A percentile compares a stretch with the other conserved stretches of the same genome.
phyloP scores from a whole-genome alignment of 2,113 vertebrate species.

The Nycticorax nycticorax region DNA sequence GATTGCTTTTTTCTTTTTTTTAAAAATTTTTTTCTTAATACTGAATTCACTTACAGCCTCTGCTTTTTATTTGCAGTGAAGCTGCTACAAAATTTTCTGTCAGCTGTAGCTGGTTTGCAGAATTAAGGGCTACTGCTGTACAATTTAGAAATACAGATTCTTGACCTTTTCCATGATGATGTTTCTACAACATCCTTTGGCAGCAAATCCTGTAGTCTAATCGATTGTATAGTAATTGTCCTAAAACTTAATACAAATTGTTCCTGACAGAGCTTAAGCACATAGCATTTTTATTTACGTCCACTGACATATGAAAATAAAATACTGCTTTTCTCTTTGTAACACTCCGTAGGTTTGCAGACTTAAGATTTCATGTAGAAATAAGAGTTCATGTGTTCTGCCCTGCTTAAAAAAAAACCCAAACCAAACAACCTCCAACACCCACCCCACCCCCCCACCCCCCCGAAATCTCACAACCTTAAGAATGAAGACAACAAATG shows the following conservation, averaged over 20 bases:
- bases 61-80: slow-evolving; percentile 18
- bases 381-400: not conserved
- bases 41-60: not conserved
- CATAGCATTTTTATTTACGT: not conserved
- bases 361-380: not conserved
- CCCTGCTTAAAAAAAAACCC: not conserved
- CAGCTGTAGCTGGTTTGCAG: not conserved
- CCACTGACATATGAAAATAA: not conserved
- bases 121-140: slow-evolving; percentile 15
- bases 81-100: not conserved
- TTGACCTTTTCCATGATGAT: slow-evolving; percentile 45
- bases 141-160: slow-evolving; percentile 25
- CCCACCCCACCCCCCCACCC: fast-evolving
- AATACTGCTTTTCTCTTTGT: not conserved
- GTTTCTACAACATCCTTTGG: slow-evolving; percentile 23
- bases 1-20: not conserved
- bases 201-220: not conserved
- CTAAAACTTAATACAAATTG: slow-evolving; percentile 41
- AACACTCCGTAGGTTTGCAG: not conserved
- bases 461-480: not conserved
- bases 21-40: not conserved
- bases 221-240: not conserved
- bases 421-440: too few species aligned
- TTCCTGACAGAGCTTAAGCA: not conserved
- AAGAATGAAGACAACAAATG: not conserved